phyloP scores from a whole-genome alignment of 1,140 invertebrate genomes.

The Aphelenchoides fujianensis region DNA sequence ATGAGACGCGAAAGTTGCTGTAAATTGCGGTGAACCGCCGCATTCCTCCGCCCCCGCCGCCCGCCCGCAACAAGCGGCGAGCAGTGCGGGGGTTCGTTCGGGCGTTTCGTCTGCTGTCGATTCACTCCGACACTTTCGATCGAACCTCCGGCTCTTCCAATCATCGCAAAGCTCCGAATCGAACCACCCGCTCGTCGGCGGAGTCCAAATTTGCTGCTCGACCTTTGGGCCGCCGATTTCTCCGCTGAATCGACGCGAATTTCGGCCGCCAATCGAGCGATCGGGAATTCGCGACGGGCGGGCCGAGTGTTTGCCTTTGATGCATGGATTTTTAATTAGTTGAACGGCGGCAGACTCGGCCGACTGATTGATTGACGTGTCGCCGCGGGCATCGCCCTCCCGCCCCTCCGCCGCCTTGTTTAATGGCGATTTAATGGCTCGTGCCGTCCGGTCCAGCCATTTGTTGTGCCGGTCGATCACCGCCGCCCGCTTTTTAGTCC shows the following conservation, averaged over 20 bases:
- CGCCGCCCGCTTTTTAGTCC: too few species aligned
- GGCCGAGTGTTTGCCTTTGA: neutral
- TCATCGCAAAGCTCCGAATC: neutral
- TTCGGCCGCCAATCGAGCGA: neutral
- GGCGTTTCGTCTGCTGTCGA: neutral
- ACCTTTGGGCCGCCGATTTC: too few species aligned
- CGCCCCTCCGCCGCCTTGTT: neutral
- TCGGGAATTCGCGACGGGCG: neutral
- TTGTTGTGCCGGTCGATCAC: neutral
- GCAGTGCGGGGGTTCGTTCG: neutral
- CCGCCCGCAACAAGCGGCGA: too few species aligned
- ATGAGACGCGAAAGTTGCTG: neutral
- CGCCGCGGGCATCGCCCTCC: neutral
- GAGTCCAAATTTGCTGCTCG: neutral
- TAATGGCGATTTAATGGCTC: conserved; percentile 2
- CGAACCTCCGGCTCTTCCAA: neutral
- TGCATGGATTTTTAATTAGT: conserved; percentile 6
- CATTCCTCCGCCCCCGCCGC: too few species aligned
- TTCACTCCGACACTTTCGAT: neutral
- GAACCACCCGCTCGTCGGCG: too few species aligned
- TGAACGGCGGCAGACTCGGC: neutral
- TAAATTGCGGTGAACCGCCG: neutral
- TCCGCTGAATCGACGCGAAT: neutral
- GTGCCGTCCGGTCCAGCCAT: too few species aligned
- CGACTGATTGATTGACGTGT: neutral